Evolutionary conservation across 1,140 invertebrate genomes (phyloP), one percentile per base, ranked within the genome.

Genomic region (Anadara kagoshimensis): DNA sequence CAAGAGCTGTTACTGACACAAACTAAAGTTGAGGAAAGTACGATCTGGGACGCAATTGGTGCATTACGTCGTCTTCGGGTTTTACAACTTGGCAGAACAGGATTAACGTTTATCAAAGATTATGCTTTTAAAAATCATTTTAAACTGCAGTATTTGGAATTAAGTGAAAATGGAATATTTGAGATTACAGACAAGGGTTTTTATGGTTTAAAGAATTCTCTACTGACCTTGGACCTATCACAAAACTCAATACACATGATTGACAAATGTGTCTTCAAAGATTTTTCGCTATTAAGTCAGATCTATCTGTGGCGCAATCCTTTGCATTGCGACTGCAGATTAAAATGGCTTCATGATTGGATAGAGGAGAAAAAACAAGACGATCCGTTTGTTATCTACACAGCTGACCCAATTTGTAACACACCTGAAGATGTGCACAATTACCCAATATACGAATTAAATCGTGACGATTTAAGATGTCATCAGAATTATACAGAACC

Each of bases 301-400:
- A 29, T 84, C 16, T 66, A 73, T 26, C 76, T 85, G 2, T 18
- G 26, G 16, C 26, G 69, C 1, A 86, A 86, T 59, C 72, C 75
- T 16, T 61, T 82, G 16, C 18, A 64, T 1, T 86, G 85, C 65
- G 77, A 83, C 47, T 86, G 83, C 54, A 59, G 73, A 51, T 16
- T 84, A 12, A 59, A 71, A 56, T 82, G 83, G 79, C 70, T 86
- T 4, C 66, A 76, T 62, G 69, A 81, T 24, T 81, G 75, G 75
- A 53, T 69, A 18, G 36, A 71, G 59, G 16, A 58, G 24, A 12
- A 43, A n/a, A 24, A 43, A 26, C 11, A 1, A 43, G 26, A n/a
- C 63, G 16, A 61, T 41, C 11, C 22, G 22, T 36, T 36, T 36
- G 22, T 69, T 63, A 14, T 8, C 7, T 64, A 22, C 20, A 66